These are phyloP conservation scores for Ibycter americanus DNA, from an alignment of 2,797 vertebrate genomes.

Conservation along the genomic window DNA sequence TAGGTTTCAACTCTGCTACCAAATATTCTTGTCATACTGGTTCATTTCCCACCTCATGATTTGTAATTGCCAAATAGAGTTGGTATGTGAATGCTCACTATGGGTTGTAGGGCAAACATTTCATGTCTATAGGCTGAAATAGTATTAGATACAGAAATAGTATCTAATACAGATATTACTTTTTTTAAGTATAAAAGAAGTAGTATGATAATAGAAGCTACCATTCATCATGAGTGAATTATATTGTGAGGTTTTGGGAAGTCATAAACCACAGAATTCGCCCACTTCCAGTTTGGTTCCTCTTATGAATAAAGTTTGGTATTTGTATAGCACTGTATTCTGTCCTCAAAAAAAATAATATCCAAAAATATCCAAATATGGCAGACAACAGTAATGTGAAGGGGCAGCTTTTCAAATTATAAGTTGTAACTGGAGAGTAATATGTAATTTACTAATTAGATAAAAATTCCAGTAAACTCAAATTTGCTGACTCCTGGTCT, in stretches of 20 bases:
- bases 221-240: neutral
- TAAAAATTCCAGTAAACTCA: neutral
- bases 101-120: neutral
- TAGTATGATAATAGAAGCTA: neutral
- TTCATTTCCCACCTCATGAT: neutral
- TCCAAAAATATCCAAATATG: neutral
- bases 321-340: neutral
- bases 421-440: neutral
- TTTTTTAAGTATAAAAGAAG: neutral
- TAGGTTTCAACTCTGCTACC: neutral
- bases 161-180: neutral
- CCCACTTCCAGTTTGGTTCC: neutral
- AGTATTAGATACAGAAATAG: neutral
- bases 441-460: neutral
- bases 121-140: neutral
- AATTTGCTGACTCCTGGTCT: neutral
- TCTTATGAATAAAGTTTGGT: neutral
- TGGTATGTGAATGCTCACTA: neutral
- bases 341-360: neutral
- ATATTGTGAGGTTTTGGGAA: neutral
- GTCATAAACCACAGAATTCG: neutral
- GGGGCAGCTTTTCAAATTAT: too few relatives aligned
- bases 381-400: neutral
- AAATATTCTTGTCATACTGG: neutral
- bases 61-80: neutral